Evolutionary conservation across 2,113 vertebrate genomes (phyloP), one percentile per base, ranked within the genome.

Genomic region (Syngnathus floridae): DNA sequence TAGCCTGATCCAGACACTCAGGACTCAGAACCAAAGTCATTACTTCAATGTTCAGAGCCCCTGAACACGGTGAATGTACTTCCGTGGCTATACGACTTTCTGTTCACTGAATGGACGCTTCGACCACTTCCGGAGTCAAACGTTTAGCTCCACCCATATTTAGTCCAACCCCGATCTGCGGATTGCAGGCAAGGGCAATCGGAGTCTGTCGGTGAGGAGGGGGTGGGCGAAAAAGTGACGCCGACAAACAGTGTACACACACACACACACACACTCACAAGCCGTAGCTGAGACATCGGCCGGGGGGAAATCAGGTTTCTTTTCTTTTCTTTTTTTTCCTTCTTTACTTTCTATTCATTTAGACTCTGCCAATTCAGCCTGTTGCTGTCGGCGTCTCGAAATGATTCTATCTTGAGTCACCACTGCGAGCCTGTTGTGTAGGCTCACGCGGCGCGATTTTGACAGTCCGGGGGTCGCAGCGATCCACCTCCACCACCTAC

Each of bases 361-460:
- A 76, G 85, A 78, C 60, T 21, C 72, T 83, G 79, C 84, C 22
- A 10, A 72, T 82, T 76, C 59, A 66, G 12, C 38, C 69, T 78
- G 58, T 73, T 56, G 26, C 26, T 35, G 26, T 16, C 26, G 26
- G 54, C 54, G 26, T 31, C 26, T 56, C 26, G 14, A 31, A 56
- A 56, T 56, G 54, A 35, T 31, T 56, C 14, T 26, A 4, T 56
- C 13, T 14, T 56, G 26, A 56, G 26, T 56, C 54, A 56, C 26
- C 54, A 77, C 19, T 75, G 73, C 70, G 71, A 80, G 80, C 16
- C 71, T 69, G 70, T 46, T 14, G 43, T 46, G 14, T 46, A 4
- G 43, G 81, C 85, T 87, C 86, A 82, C 84, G 82, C 85, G 82
- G 81, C 82, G 80, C 81, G 88, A 76, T 81, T 87, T 90, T 90